Base-by-base conservation (phyloP, 2,797 vertebrate genomes). In the Pseudomugil tenellus region DNA sequence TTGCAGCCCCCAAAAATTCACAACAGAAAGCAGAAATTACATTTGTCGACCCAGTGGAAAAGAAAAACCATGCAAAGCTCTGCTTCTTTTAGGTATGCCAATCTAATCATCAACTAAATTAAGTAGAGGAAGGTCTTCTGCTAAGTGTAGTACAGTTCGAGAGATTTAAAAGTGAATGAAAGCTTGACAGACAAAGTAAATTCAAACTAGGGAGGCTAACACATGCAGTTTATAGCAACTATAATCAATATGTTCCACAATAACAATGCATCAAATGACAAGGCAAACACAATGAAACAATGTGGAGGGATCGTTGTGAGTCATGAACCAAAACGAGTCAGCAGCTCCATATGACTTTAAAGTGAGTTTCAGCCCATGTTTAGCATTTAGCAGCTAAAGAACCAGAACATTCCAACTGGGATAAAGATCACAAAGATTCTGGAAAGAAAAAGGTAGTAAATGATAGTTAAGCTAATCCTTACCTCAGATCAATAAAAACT, bases 1-100 rank as follows among this genome's bases (percentile, higher is more conserved):
- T 62, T 58, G 37, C 70, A 68, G 63, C 56, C 68, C 59, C 39
- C 61, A 55, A 72, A 72, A 68, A 64, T 70, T 76, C 52, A 63
- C 16, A 59, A 68, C 39, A 2, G 10, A 73, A 55, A 37, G 39
- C 58, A 46, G 35, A 79, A 66, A 57, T 56, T 35, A 34, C 46
- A 4, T 26, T 37, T 14, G 0, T 46, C n/a, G 19, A 49, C 51
- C 21, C 28, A 31, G 67, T 58, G 59, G 41, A 17, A 41, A 43
- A 39, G 7, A 13, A 29, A 29, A 68, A 23, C 58, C 32, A 14
- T 54, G 23, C 46, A 23, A 31, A 49, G 10, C 12, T 51, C n/a
- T 6, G 11, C 16, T 21, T 11, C 2, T 25, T 67, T 59, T 17
- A 48, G 37, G 46, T 67, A 51, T 49, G n/a, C 37, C 23, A 19